Conservation (phyloP, 1,140 invertebrate genomes). For the Trachelipus rathkii region DNA sequence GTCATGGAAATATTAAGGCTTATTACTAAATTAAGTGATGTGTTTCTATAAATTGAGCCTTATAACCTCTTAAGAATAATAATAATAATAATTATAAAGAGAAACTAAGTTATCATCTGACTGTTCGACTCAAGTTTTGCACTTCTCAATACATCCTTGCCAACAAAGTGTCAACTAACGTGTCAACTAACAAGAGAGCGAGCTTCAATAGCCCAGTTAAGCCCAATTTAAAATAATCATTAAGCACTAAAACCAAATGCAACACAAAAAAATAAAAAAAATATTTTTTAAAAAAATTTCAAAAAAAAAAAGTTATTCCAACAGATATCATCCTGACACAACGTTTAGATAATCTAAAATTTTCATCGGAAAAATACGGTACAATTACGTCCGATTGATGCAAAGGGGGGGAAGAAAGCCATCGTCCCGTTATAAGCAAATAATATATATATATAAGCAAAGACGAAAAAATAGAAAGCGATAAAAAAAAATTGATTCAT, state of each 20-base stretch:
- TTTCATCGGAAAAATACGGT: too few species aligned
- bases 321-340: too few species aligned
- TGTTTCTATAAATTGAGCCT: conserved; percentile 10
- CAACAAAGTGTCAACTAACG: conserved; percentile 39
- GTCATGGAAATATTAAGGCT: conserved; percentile 7
- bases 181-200: conserved; percentile 43
- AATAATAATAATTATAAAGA: conserved; percentile 8
- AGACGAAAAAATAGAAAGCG: too few species aligned
- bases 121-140: not conserved
- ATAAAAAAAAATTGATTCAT: too few species aligned
- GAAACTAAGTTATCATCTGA: not conserved
- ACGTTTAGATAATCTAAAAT: too few species aligned
- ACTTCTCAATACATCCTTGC: conserved; percentile 28
- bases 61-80: not conserved
- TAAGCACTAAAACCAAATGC: not conserved
- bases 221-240: not conserved
- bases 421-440: too few species aligned
- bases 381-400: too few species aligned
- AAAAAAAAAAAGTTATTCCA: too few species aligned
- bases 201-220: conserved; percentile 18
- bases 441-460: too few species aligned
- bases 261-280: not conserved
- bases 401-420: too few species aligned
- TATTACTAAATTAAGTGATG: conserved; percentile 1
- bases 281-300: not conserved